Evolutionary conservation across 53 echinoderm and acorn worm species (phyloP).

Genomic region (Paelopatides confundens): DNA sequence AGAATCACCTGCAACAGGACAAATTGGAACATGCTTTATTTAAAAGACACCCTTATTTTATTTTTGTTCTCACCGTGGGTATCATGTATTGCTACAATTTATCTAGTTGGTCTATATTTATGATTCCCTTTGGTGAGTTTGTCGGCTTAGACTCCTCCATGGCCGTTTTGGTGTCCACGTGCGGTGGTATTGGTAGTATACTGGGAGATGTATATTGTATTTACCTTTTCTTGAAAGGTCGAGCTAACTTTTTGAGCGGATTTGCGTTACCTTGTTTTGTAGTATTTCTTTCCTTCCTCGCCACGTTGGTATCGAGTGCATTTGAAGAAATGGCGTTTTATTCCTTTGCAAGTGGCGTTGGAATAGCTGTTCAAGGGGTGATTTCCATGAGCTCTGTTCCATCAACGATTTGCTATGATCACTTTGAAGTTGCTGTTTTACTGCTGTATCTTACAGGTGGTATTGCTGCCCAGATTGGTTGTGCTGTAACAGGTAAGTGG

Average conservation of each 20-base stretch:
- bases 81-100: not conserved
- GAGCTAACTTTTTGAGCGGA: not conserved
- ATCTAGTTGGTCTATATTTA: not conserved
- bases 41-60: not conserved
- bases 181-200: conserved; percentile 1
- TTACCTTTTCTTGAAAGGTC: not conserved
- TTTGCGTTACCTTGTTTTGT: not conserved
- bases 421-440: not conserved
- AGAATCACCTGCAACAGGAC: not conserved
- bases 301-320: not conserved
- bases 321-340: not conserved
- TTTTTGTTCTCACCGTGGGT: not conserved
- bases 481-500: not conserved
- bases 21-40: not conserved
- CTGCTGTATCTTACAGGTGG: not conserved
- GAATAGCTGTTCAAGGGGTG: not conserved
- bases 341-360: not conserved
- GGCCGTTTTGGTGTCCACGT: conserved; percentile 3
- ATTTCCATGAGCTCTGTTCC: not conserved
- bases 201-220: not conserved
- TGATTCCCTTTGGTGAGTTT: not conserved
- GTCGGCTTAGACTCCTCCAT: not conserved
- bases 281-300: not conserved
- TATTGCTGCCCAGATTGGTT: not conserved
- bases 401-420: not conserved